Evolutionary conservation across 2,113 vertebrate species (phyloP).

Genomic region (Tragelaphus buxtoni): DNA sequence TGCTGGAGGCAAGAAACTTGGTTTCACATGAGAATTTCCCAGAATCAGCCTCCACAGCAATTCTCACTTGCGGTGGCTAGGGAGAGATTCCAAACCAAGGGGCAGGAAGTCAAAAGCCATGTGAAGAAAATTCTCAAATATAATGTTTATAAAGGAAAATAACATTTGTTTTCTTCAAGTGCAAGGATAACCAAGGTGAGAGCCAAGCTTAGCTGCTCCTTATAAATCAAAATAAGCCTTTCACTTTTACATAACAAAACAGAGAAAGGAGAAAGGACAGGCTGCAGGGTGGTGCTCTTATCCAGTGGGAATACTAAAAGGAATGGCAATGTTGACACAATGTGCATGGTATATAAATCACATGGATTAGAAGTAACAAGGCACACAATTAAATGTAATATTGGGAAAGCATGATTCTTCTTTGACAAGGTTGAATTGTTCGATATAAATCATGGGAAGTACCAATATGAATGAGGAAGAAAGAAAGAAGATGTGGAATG

Average conservation of each 20-base stretch:
- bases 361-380: neutral
- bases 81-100: neutral
- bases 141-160: neutral
- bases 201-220: conserved; percentile 18
- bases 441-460: neutral
- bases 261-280: neutral
- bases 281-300: neutral
- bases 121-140: conserved; percentile 39
- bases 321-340: conserved; percentile 35
- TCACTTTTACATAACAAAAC: conserved; percentile 45
- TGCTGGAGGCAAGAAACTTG: conserved; percentile 32
- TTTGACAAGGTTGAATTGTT: conserved; percentile 36
- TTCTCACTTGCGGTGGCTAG: neutral
- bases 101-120: conserved; percentile 26
- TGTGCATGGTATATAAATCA: conserved; percentile 19
- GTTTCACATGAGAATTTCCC: conserved; percentile 32
- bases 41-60: neutral
- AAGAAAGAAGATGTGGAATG: neutral
- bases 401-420: conserved; percentile 9
- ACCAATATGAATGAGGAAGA: neutral
- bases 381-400: conserved; percentile 32
- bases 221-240: conserved; percentile 55
- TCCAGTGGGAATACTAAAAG: neutral
- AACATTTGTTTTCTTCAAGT: conserved; percentile 45
- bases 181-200: conserved; percentile 34